Evolutionary conservation across 2,888 invertebrate genomes (phyloP).

Genomic region (Acanthoscelides obtectus): DNA sequence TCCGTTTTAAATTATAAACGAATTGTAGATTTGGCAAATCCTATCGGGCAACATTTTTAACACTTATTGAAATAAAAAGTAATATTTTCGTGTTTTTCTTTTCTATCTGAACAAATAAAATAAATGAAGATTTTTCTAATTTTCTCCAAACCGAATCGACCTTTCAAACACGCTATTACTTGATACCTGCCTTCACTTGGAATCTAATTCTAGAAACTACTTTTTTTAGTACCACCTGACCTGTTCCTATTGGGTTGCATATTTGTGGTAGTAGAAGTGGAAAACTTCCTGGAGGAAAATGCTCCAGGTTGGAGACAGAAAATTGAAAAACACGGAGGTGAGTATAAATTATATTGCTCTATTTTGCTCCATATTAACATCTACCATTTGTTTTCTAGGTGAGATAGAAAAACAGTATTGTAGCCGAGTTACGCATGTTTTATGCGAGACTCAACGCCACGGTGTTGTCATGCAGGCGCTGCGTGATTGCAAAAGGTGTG

Average conservation of each 20-base stretch:
- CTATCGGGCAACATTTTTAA: too few relatives aligned
- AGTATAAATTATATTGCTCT: too few relatives aligned
- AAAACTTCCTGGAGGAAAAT: constrained; percentile 39
- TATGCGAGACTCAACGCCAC: constrained; percentile 87
- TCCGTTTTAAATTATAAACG: too few relatives aligned
- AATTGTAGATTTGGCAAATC: too few relatives aligned
- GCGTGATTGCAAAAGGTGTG: constrained; percentile 64
- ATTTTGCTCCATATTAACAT: not conserved
- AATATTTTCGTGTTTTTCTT: too few relatives aligned
- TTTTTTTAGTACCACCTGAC: constrained; percentile 67
- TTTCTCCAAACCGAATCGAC: too few relatives aligned
- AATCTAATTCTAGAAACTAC: too few relatives aligned
- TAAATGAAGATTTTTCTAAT: too few relatives aligned
- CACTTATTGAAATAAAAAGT: too few relatives aligned
- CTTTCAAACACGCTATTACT: too few relatives aligned
- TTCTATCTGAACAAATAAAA: too few relatives aligned
- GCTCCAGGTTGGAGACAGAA: constrained; percentile 43
- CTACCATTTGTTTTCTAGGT: constrained; percentile 48
- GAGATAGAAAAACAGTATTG: constrained; percentile 84
- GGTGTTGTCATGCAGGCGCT: constrained; percentile 84
- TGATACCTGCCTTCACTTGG: too few relatives aligned
- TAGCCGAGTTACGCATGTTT: constrained; percentile 83
- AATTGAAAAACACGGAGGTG: constrained; percentile 45
- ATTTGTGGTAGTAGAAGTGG: constrained; percentile 60
- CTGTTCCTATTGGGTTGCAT: constrained; percentile 89